phyloP scores from a whole-genome alignment of 1,140 invertebrate species.

The Drosophila melanogaster region DNA sequence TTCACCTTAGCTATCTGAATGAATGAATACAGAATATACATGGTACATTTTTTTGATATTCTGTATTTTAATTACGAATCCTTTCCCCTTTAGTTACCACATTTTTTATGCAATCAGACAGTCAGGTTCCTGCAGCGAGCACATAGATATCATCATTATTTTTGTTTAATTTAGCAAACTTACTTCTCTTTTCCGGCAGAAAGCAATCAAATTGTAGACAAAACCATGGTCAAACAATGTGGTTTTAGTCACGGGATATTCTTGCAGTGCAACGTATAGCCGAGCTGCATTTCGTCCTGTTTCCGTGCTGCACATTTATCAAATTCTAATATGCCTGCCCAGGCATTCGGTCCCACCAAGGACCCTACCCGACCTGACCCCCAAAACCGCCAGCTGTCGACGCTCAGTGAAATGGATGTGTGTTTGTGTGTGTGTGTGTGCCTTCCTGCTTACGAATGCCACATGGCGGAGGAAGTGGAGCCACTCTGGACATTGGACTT shows the following conservation, averaged over 20 bases:
- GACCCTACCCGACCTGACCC: constrained; percentile 11
- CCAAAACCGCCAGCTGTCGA: constrained; percentile 45
- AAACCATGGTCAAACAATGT: constrained; percentile 12
- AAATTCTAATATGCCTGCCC: constrained; percentile 52
- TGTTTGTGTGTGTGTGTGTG: constrained; percentile 1
- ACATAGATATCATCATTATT: background rate
- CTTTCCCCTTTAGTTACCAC: no score
- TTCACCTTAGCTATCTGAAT: background rate
- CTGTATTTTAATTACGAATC: no score
- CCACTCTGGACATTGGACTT: background rate
- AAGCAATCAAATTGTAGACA: background rate
- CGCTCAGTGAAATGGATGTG: constrained; percentile 32
- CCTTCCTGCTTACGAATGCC: constrained; percentile 51
- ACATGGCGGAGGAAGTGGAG: constrained; percentile 7
- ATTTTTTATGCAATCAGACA: no score
- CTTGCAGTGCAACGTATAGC: constrained; percentile 15
- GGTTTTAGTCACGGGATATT: constrained; percentile 1
- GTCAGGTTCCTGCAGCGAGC: background rate
- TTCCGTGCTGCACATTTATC: constrained; percentile 52
- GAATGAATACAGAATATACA: background rate
- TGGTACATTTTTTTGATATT: background rate
- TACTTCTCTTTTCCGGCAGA: background rate
- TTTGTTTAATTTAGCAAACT: constrained; percentile 2
- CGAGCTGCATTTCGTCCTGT: constrained; percentile 26
- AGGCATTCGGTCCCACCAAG: constrained; percentile 5